Evolutionary conservation across 2,888 invertebrate species (phyloP).

Genomic region (Lordiphosa andalusiaca): DNA sequence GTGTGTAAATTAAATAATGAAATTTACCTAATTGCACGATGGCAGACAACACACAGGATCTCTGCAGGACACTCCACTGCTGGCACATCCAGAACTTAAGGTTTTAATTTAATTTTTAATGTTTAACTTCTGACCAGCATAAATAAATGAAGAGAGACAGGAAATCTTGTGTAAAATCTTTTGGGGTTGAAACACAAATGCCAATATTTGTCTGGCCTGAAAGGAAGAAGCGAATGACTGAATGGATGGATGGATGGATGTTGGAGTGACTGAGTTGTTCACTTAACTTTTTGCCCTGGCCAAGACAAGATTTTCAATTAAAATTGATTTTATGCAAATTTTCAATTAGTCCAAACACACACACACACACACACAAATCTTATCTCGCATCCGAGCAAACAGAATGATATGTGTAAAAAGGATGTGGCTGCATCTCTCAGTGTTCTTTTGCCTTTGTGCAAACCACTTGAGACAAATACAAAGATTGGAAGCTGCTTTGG

Average conservation of each 20-base stretch:
- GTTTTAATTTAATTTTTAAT: constrained; percentile 68
- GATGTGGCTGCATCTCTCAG: constrained; percentile 9
- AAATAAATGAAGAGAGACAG: constrained; percentile 37
- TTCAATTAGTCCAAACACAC: constrained; percentile 66
- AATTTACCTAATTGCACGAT: constrained; percentile 61
- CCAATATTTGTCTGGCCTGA: constrained; percentile 58
- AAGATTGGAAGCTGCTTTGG: constrained; percentile 50
- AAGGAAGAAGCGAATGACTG: neutral
- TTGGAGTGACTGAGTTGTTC: constrained; percentile 53
- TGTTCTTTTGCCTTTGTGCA: constrained; percentile 38
- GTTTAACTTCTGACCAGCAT: constrained; percentile 53
- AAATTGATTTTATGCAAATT: constrained; percentile 75
- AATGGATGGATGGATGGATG: constrained; percentile 21
- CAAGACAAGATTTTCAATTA: constrained; percentile 70
- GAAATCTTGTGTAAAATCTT: constrained; percentile 42
- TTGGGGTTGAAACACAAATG: constrained; percentile 36
- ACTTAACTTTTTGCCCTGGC: constrained; percentile 58
- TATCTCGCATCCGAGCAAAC: constrained; percentile 31
- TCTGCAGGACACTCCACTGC: constrained; percentile 1
- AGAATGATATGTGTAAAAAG: constrained; percentile 25
- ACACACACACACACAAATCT: constrained; percentile 14
- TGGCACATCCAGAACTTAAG: constrained; percentile 24
- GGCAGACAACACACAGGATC: constrained; percentile 31
- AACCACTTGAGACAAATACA: constrained; percentile 64
- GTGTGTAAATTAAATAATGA: constrained; percentile 56